Base-by-base conservation (phyloP, 53 echinoderm and acorn worm species). In the Astropecten irregularis region DNA sequence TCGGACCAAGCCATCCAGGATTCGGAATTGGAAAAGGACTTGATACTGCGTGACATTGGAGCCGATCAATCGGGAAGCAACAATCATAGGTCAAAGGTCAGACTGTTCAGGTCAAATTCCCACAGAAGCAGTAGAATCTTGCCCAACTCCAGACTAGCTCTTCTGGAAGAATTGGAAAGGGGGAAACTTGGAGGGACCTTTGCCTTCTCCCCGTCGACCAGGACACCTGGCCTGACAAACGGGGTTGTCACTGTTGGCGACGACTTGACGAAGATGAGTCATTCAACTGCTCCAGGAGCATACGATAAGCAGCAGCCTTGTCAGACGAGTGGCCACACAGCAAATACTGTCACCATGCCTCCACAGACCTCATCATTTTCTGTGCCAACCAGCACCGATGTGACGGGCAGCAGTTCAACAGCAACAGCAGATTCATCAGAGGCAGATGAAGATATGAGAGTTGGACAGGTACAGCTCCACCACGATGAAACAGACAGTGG, bases 381-480 rank as follows among this genome's bases (percentile, higher is more conserved):
- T 16, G 37, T 57, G 19, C 18, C 74, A 28, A 74, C 55, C 38
- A 74, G 51, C 55, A 74, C 74, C 23, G 57, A 74, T 22, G 74
- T 55, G 56, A 74, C 56, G 16, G 74, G 57, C 35, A 57, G 74
- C 42, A 74, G 74, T 38, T 74, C 74, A n/a, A 74, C 74, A 13
- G 74, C 74, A 31, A 74, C 74, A 55, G 74, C 74, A 3, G 74
- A 74, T 39, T 74, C 74, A 14, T 74, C 74, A 32, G 74, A 74
- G 30, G 74, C 74, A 0, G 74, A 74, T n/a, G 74, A 74, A 56
- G 57, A 74, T 27, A 40, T 40, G 22, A 38, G 55, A 26, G 26
- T 22, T 74, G 74, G 74, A 10, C 55, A 40, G 26, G 55, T 74
- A 18, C 36, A 57, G 14, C 20, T 26, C 16, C 74, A 23, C 42